phyloP scores from a whole-genome alignment of 1,140 invertebrate genomes.

The Harpegnathos saltator region DNA sequence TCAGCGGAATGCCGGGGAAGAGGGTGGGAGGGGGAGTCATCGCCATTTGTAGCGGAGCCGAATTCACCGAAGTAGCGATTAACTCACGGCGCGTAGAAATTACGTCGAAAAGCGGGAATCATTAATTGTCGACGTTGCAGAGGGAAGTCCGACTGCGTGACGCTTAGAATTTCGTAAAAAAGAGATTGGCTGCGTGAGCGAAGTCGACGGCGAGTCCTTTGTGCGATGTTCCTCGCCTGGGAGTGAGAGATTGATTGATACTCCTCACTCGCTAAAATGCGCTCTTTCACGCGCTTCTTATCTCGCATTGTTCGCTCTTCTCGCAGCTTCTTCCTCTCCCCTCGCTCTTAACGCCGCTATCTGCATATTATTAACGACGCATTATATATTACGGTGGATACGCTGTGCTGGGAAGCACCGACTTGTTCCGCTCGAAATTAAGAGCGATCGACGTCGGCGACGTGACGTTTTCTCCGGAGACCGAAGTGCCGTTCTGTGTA shows the following conservation, averaged over 20 bases:
- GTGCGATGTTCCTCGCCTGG: conserved; percentile 18
- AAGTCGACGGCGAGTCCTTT: conserved; percentile 1
- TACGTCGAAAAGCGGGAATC: conserved; percentile 44
- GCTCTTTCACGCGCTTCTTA: conserved; percentile 30
- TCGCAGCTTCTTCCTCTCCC: not conserved
- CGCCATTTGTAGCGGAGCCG: conserved; percentile 15
- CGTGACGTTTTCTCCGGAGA: conserved; percentile 38
- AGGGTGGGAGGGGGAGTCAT: not conserved
- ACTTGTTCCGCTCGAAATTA: conserved; percentile 23
- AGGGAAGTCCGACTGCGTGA: conserved; percentile 20
- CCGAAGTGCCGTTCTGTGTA: conserved; percentile 49
- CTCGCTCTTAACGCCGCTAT: conserved; percentile 16
- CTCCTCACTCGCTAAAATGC: conserved; percentile 7
- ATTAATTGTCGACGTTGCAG: conserved; percentile 31
- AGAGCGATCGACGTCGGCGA: conserved; percentile 35
- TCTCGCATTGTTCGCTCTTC: conserved; percentile 39
- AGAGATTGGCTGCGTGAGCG: conserved; percentile 19
- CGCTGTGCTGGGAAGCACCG: conserved; percentile 11
- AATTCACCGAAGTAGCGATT: conserved; percentile 34
- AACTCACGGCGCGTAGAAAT: conserved; percentile 33
- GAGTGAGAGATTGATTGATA: conserved; percentile 54
- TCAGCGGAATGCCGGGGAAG: conserved; percentile 8
- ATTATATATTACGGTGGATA: conserved; percentile 22
- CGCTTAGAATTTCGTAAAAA: conserved; percentile 38
- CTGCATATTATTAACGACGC: conserved; percentile 44